phyloP scores from a whole-genome alignment of 2,113 vertebrate genomes.

The Phycodurus eques region DNA sequence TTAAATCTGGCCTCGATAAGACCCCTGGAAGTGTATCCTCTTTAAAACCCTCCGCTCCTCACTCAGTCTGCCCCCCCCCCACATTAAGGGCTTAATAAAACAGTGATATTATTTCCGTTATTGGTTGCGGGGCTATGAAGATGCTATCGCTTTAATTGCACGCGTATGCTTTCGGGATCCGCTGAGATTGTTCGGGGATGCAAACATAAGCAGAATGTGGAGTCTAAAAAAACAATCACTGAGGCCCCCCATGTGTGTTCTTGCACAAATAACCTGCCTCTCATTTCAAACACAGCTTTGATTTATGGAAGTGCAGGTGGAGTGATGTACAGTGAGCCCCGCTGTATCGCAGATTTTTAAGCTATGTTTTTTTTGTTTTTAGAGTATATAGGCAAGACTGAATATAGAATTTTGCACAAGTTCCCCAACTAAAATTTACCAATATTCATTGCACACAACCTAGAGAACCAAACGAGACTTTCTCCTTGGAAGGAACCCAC shows the following conservation, averaged over 20 bases:
- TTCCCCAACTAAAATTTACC: no score
- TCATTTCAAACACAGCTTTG: conserved; percentile 70
- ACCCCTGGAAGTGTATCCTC: conserved; percentile 67
- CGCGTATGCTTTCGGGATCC: conserved; percentile 71
- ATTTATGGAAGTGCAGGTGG: conserved; percentile 65
- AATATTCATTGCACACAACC: no score
- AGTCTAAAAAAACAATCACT: conserved; percentile 71
- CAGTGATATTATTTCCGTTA: conserved; percentile 77
- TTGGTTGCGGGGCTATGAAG: conserved; percentile 75
- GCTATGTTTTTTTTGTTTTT: no score
- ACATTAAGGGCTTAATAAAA: conserved; percentile 77
- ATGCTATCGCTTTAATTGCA: conserved; percentile 76
- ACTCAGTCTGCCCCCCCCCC: conserved; percentile 55
- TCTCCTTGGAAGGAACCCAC: no score
- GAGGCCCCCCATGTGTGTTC: conserved; percentile 67
- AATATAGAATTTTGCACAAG: no score
- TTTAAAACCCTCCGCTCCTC: conserved; percentile 65
- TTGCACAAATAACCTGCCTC: conserved; percentile 64
- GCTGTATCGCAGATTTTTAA: background rate
- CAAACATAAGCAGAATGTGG: conserved; percentile 75
- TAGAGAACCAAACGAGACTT: no score
- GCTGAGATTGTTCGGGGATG: conserved; percentile 74
- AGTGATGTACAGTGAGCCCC: conserved; percentile 50
- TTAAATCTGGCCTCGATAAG: conserved; percentile 73
- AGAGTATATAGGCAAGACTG: no score